Conservation (phyloP, 2,113 vertebrate genomes). For the Syngnathus typhle region DNA sequence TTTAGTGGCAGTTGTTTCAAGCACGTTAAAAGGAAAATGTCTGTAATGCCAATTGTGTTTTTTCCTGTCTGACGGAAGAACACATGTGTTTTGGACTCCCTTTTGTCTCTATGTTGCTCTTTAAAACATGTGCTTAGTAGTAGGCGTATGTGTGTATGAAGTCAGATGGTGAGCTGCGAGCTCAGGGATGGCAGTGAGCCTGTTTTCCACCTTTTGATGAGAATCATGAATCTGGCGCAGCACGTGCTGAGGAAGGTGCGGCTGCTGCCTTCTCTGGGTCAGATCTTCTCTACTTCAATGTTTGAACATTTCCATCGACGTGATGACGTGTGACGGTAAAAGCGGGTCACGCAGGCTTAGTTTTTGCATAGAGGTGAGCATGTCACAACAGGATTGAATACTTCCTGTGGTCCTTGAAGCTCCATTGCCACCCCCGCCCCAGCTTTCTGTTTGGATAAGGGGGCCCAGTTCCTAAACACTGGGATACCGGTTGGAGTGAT, state of each 20-base stretch:
- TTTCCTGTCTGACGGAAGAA: conserved; percentile 2
- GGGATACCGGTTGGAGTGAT: conserved; percentile 57
- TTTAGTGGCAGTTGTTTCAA: conserved; percentile 35
- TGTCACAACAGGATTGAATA: conserved; percentile 63
- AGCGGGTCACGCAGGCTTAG: conserved; percentile 35
- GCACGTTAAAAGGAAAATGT: conserved; percentile 13
- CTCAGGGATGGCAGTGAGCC: conserved; percentile 31
- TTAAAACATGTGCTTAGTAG: conserved; percentile 29
- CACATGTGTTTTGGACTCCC: conserved; percentile 18
- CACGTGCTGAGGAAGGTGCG: conserved; percentile 40
- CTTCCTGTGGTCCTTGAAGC: conserved; percentile 58
- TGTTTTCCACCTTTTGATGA: conserved; percentile 52
- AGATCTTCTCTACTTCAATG: conserved; percentile 7
- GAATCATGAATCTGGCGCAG: conserved; percentile 54
- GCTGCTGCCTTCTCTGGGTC: conserved; percentile 27
- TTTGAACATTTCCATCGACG: not conserved
- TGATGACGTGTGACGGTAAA: conserved; percentile 15
- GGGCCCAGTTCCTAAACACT: conserved; percentile 37
- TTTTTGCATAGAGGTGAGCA: conserved; percentile 41
- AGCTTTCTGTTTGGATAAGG: conserved; percentile 53
- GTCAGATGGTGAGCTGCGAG: conserved; percentile 42
- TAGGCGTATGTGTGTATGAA: conserved; percentile 36
- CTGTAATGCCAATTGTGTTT: conserved; percentile 7
- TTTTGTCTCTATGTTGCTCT: conserved; percentile 8
- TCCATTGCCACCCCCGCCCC: conserved; percentile 12